Base-by-base conservation (phyloP, 2,797 vertebrate genomes). In the Streptopelia turtur region DNA sequence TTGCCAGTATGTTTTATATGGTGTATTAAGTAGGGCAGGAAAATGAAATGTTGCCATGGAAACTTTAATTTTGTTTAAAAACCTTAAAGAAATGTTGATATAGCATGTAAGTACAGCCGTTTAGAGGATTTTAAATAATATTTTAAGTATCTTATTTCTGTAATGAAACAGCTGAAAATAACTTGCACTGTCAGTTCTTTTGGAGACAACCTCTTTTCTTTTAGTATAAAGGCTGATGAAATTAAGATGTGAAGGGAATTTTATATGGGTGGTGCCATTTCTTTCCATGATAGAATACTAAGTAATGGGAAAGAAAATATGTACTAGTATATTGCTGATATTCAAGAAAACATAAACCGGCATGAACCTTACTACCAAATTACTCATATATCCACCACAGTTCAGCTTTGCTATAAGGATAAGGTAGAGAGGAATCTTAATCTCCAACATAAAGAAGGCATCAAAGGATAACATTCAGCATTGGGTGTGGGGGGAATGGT, bases 1-100 rank as follows among this genome's bases (percentile, higher is more conserved):
- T 87, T 91, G 37, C 31, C 61, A 31, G 4, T 69, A 50, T 82
- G 23, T 65, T 82, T 78, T 72, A 22, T 61, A 24, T 31, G 25
- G 10, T 87, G 33, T 92, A 61, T 90, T 90, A 91, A 80, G 61
- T 52, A 88, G 65, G 33, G 45, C 64, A 87, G 77, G 85, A 87
- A 95, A 94, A 85, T 63, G 5, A 83, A 88, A 60, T 80, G 71
- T 74, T 84, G 45, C 56, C 45, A 53, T 79, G 80, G 85, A 68
- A 71, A 86, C 64, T 56, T 85, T 43, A 81, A 59, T 84, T 87
- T 84, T 91, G 6, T 83, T 93, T 59, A 41, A 68, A 87, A 77
- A 79, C 93, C 41, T 31, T 90, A 35, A 66, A 89, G 63, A 94
- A 69, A 45, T 50, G 35, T 61, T 86, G 39, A 70, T 78, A 24